phyloP scores from a whole-genome alignment of 92 coral and sea anemone species.

The Desmophyllum pertusum region DNA sequence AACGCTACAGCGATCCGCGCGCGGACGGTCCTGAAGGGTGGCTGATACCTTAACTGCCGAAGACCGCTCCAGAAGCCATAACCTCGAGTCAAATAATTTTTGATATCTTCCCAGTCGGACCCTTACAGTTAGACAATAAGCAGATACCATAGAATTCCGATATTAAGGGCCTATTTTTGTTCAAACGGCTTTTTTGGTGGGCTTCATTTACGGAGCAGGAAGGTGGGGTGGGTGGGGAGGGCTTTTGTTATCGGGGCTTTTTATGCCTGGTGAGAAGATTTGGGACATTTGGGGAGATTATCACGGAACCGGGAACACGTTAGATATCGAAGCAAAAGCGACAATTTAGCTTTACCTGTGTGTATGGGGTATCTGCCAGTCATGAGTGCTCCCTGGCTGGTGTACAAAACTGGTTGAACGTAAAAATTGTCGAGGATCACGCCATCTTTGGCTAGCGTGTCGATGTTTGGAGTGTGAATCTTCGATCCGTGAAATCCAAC shows the following conservation, averaged over 20 bases:
- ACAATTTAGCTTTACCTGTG: conserved; percentile 51
- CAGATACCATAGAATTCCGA: not conserved
- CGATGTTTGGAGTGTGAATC: conserved; percentile 76
- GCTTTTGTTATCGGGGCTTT: not conserved
- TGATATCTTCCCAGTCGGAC: not conserved
- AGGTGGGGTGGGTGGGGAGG: no score
- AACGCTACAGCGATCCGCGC: no score
- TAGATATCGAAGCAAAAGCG: not conserved
- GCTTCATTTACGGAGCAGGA: no score
- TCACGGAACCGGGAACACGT: not conserved
- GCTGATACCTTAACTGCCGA: no score
- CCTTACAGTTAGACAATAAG: not conserved
- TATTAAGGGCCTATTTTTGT: not conserved
- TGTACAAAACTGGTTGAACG: conserved; percentile 72
- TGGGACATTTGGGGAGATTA: not conserved
- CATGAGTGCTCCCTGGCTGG: conserved; percentile 77
- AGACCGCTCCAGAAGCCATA: no score
- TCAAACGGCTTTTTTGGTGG: not conserved
- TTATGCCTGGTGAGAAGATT: no score
- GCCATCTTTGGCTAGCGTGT: conserved; percentile 62
- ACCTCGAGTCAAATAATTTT: not conserved
- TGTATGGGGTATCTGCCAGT: conserved; percentile 82
- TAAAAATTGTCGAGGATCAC: conserved; percentile 74
- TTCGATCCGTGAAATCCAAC: conserved; percentile 75
- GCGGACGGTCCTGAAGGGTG: no score